Base-by-base conservation (phyloP, 2,797 vertebrate species). In the Eptatretus atami region DNA sequence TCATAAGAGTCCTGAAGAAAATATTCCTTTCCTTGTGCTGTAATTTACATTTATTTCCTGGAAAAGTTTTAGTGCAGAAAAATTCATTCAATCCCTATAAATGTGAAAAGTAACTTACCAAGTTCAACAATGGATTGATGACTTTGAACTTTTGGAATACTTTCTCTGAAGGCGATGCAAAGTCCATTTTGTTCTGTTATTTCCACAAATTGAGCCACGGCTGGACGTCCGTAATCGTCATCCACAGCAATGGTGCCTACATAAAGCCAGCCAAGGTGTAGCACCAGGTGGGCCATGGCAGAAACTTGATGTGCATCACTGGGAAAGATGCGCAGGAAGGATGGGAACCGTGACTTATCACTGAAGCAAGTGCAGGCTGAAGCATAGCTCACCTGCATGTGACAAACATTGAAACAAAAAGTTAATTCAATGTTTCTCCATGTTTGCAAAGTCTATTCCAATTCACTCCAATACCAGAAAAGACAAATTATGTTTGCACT, bases 351-450 rank as follows among this genome's bases (percentile, higher is more conserved):
- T 54, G 67, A 71, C 75, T 86, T 86, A 71, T 86, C 83, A 67
- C 82, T 88, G 66, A 90, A 74, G 69, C 80, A 81, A 70, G 75
- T 73, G 64, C 83, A 79, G 2, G 82, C 81, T 65, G 86, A 80
- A n/a, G 78, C 73, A 52, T 82, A 81, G 72, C 84, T 85, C 72
- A 92, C 79, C 83, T 92, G 73, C 24, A 70, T 71, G 70, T 66
- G 66, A 11, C 24, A 61, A 65, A 53, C 19, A 52, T 65, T 19
- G 25, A 24, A 65, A 65, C 15, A 3, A 12, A 65, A 65, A 61
- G 14, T 11, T 55, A 11, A 61, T 15, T 55, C 19, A 52, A 54
- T 54, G 31, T 14, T 52, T 65, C 55, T 52, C 15, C 52, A 65
- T 65, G 54, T 61, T 15, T n/a, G 6, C 31, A 44, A 2, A 44